These are phyloP conservation scores for Malthinus seriepunctatus DNA, from an alignment of 2,888 invertebrate genomes.

Conservation along the genomic window DNA sequence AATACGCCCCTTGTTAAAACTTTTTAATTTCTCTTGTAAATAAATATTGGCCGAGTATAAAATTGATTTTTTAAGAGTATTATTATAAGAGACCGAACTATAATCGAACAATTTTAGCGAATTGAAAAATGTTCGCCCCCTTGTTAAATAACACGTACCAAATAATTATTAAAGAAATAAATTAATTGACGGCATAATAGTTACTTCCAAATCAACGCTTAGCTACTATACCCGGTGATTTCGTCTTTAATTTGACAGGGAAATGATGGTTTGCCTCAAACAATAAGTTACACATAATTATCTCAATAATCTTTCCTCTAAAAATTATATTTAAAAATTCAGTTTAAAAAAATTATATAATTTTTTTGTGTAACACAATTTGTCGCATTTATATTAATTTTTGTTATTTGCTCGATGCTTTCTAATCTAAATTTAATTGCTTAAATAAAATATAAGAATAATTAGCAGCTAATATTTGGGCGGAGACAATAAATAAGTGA, in stretches of 20 bases:
- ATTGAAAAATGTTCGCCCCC: too few species aligned
- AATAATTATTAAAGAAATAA: constrained; percentile 3
- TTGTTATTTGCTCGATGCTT: constrained; percentile 13
- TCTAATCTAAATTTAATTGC: constrained; percentile 37
- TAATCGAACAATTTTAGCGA: too few species aligned
- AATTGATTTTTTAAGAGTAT: too few species aligned
- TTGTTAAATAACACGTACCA: not conserved
- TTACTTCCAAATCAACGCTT: not conserved
- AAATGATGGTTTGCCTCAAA: constrained; percentile 3
- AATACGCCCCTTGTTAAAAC: too few species aligned
- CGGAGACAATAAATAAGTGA: constrained; percentile 18
- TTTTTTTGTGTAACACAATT: constrained; percentile 12
- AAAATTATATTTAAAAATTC: not conserved
- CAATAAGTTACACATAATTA: constrained; percentile 7
- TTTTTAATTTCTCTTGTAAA: too few species aligned
- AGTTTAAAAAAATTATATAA: not conserved
- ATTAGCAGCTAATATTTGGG: constrained; percentile 23
- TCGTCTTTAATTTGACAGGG: constrained; percentile 6
- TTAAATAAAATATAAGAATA: constrained; percentile 32
- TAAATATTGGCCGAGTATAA: too few species aligned
- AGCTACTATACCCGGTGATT: constrained; percentile 3
- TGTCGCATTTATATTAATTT: constrained; percentile 22
- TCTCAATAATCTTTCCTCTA: not conserved
- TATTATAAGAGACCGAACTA: too few species aligned
- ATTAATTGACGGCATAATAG: constrained; percentile 5